A percentile compares a stretch with the other conserved stretches of the same genome.
phyloP scores from a whole-genome alignment of 2,113 vertebrate species.

The Calyptommatus sinebrachiatus region DNA sequence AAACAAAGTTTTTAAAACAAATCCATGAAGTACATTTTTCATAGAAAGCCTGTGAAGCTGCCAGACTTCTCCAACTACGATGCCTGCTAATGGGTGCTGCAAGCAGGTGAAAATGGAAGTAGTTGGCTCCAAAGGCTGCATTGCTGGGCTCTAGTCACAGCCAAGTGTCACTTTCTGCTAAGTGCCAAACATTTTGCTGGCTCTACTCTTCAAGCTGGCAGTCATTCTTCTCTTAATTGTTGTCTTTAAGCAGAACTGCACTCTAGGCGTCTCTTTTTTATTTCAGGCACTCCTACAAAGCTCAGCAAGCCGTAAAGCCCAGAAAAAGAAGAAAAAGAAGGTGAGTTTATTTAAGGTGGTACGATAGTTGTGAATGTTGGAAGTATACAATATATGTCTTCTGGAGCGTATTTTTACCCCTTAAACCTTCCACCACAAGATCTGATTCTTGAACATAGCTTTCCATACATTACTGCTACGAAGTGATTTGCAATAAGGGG shows the following conservation, averaged over 20 bases:
- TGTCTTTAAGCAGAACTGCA: accelerated
- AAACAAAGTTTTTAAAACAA: too few relatives aligned
- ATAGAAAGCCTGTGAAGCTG: neutral
- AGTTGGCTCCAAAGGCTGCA: neutral
- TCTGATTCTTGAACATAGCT: neutral
- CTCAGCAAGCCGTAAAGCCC: conserved; percentile 94
- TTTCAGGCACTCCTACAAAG: conserved; percentile 90
- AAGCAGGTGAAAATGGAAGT: neutral
- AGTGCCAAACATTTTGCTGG: neutral
- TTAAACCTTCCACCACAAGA: neutral
- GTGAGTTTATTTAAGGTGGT: conserved; percentile 55
- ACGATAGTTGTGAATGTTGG: too few relatives aligned
- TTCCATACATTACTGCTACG: neutral
- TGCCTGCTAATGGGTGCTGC: accelerated
- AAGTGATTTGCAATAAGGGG: neutral
- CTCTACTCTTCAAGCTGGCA: neutral
- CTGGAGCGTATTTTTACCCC: neutral
- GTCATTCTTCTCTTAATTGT: neutral
- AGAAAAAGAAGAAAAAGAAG: conserved; percentile 99
- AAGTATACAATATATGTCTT: too few relatives aligned
- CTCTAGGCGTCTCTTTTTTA: neutral
- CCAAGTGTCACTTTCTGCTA: neutral
- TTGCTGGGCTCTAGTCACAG: neutral
- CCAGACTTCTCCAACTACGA: too few relatives aligned
- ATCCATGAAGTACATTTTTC: neutral